phyloP scores from a whole-genome alignment of 2,113 vertebrate genomes.

The Antennarius striatus region DNA sequence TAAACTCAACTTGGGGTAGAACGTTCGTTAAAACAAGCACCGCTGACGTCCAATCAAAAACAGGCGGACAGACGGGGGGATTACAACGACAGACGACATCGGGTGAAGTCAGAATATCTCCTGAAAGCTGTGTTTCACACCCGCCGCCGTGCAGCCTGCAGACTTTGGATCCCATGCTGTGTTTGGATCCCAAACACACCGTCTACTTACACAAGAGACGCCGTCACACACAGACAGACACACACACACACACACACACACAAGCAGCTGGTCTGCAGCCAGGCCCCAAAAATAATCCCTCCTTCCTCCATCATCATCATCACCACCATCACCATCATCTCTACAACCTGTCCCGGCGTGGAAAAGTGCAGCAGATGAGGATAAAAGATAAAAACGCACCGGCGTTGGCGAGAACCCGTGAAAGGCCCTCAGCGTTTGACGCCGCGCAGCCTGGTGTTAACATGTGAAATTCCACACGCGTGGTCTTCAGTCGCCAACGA shows the following conservation, averaged over 20 bases:
- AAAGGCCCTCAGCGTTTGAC: conserved; percentile 75
- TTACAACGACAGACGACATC: not conserved
- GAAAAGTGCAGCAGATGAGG: conserved; percentile 17
- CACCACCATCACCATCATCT: conserved; percentile 57
- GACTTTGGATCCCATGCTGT: conserved; percentile 55
- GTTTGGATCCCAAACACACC: conserved; percentile 46
- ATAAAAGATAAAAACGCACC: conserved; percentile 29
- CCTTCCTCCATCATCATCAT: conserved; percentile 27
- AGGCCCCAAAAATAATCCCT: conserved; percentile 60
- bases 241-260: conserved; percentile 27
- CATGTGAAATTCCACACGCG: conserved; percentile 73
- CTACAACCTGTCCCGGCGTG: not conserved
- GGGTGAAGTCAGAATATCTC: conserved; percentile 1
- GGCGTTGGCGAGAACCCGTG: conserved; percentile 62
- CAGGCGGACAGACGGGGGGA: too few species aligned
- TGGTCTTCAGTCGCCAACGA: conserved; percentile 37
- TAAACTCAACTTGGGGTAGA: too few species aligned
- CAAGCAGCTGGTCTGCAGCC: conserved; percentile 51
- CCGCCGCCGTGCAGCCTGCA: conserved; percentile 28
- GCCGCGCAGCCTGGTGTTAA: conserved; percentile 46
- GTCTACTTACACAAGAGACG: not conserved
- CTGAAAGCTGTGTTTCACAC: conserved; percentile 20
- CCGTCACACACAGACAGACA: conserved; percentile 26
- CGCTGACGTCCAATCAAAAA: too few species aligned
- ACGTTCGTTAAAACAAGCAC: too few species aligned